A percentile compares a stretch with the other conserved stretches of the same genome.
These are phyloP conservation scores for Anser cygnoides DNA, from an alignment of 2,113 vertebrate genomes.

Conservation along the genomic window DNA sequence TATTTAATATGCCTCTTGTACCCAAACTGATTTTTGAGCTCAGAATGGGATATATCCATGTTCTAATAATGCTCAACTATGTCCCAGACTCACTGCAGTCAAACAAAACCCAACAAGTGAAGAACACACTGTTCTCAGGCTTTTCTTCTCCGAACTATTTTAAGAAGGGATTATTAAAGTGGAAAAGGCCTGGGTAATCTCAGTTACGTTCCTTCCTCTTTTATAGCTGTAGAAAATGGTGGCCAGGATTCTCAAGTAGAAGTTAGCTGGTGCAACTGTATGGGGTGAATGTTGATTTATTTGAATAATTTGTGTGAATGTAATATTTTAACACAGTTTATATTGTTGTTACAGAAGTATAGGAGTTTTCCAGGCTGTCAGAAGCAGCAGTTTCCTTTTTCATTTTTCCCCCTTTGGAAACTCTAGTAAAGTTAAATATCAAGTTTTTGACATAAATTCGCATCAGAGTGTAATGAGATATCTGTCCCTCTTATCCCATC, in stretches of 20 bases:
- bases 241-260: slow-evolving; percentile 13
- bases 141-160: slow-evolving; percentile 43
- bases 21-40: background rate
- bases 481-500: background rate
- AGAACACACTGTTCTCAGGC: slow-evolving; percentile 40
- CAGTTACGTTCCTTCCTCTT: slow-evolving; percentile 20
- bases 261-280: background rate
- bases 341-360: background rate
- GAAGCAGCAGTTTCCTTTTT: background rate
- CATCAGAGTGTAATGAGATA: background rate
- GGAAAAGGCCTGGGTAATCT: slow-evolving; percentile 53
- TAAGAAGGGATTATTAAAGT: slow-evolving; percentile 34
- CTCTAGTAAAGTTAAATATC: background rate
- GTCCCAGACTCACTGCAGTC: background rate
- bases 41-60: background rate
- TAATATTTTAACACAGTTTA: slow-evolving; percentile 24
- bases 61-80: background rate
- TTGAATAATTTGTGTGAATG: background rate
- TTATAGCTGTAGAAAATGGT: slow-evolving; percentile 21
- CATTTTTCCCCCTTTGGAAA: background rate
- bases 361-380: slow-evolving; percentile 22
- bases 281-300: slow-evolving; percentile 41
- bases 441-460: background rate
- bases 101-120: background rate
- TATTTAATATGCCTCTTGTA: background rate